Percentiles rank a stretch among this genome's conserved stretches.
Evolutionary conservation across 2,797 vertebrate species (phyloP).

Genomic region (Myotis daubentonii): DNA sequence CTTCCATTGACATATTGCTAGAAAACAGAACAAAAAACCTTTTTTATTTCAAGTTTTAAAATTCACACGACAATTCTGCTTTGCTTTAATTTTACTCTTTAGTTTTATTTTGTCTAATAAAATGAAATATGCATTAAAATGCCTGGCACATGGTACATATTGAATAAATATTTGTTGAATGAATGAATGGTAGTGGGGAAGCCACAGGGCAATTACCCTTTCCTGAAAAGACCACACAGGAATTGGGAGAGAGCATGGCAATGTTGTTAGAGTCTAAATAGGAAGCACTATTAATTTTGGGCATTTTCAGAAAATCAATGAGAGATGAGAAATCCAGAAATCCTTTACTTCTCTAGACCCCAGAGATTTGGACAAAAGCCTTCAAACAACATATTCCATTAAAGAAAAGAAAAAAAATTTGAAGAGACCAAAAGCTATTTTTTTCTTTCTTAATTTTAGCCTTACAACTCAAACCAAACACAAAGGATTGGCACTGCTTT

Average conservation of each 20-base stretch:
- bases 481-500: slow-evolving; percentile 60
- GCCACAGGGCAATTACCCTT: slow-evolving; percentile 75
- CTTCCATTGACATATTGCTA: slow-evolving; percentile 43
- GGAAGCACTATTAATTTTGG: slow-evolving; percentile 14
- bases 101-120: slow-evolving; percentile 76
- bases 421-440: slow-evolving; percentile 69
- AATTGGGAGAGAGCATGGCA: slow-evolving; percentile 56
- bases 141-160: slow-evolving; percentile 14
- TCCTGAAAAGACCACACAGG: slow-evolving; percentile 78
- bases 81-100: slow-evolving; percentile 63
- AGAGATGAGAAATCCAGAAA: slow-evolving; percentile 76
- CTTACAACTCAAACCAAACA: slow-evolving; percentile 73
- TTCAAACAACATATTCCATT: slow-evolving; percentile 73
- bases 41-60: slow-evolving; percentile 59
- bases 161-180: slow-evolving; percentile 77
- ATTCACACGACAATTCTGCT: slow-evolving; percentile 43
- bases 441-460: slow-evolving; percentile 66
- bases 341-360: slow-evolving; percentile 47
- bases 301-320: slow-evolving; percentile 67
- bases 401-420: slow-evolving; percentile 62
- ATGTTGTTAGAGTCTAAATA: slow-evolving; percentile 56
- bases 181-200: slow-evolving; percentile 74
- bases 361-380: slow-evolving; percentile 73
- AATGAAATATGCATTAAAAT: slow-evolving; percentile 70
- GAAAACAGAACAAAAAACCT: slow-evolving; percentile 64